A percentile compares a stretch with the other conserved stretches of the same genome.
Evolutionary conservation across 2,888 invertebrate genomes (phyloP).

Genomic region (Dasysyrphus tricinctus): DNA sequence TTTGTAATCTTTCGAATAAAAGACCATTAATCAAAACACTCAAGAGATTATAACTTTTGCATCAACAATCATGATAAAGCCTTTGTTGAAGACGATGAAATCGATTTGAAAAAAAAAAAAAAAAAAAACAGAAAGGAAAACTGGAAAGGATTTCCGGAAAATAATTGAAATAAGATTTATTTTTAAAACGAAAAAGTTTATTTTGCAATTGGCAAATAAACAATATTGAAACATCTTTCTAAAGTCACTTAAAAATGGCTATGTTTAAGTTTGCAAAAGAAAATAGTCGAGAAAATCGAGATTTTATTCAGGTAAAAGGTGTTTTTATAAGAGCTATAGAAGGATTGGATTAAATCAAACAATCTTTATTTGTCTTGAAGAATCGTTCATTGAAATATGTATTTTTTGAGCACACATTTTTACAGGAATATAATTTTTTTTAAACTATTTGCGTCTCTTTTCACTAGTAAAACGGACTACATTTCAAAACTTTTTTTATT

Average conservation of each 20-base stretch:
- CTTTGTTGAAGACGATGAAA: background rate
- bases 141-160: background rate
- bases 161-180: slow-evolving; percentile 6
- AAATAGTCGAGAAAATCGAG: too few relatives aligned
- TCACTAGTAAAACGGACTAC: too few relatives aligned
- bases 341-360: too few relatives aligned
- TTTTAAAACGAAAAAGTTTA: background rate
- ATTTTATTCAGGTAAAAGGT: too few relatives aligned
- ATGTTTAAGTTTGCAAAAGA: too few relatives aligned
- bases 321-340: too few relatives aligned
- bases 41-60: slow-evolving; percentile 39
- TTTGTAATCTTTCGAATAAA: slow-evolving; percentile 24
- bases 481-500: too few relatives aligned
- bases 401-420: too few relatives aligned
- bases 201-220: background rate
- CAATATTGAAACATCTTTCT: background rate
- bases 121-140: background rate
- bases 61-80: background rate
- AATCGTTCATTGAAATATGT: too few relatives aligned
- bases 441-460: too few relatives aligned
- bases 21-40: slow-evolving; percentile 30
- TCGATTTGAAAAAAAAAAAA: background rate
- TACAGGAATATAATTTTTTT: too few relatives aligned
- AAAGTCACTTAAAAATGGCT: background rate
- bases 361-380: too few relatives aligned